Evolutionary conservation across 2,113 vertebrate genomes (phyloP), one percentile per base, ranked within the genome.

Genomic region (Anser cygnoides): DNA sequence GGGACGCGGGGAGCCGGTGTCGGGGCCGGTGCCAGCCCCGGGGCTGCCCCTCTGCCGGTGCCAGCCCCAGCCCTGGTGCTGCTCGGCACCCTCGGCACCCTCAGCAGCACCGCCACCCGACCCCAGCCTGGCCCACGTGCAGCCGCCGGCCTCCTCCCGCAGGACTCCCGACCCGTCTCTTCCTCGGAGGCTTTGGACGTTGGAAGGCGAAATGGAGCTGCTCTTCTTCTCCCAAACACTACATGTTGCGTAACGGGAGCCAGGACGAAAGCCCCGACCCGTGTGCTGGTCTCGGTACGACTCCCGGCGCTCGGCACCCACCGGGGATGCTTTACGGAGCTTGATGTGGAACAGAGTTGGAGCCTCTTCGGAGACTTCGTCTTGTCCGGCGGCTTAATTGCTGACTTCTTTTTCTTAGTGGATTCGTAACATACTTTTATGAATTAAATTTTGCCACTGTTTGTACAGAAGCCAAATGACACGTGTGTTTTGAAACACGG

Each of bases 381-480:
- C 55, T 70, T 54, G 78, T 46, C 89, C 87, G 82, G 62, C 92
- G 70, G 66, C 84, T 92, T 93, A 61, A 57, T 46, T 23, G 8
- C 54, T 95, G 92, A 97, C 88, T 87, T 65, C 6, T 66, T 87
- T 74, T 41, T 37, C 43, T 0, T 82, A 82, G 82, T 95, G 96
- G 94, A 90, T 93, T 81, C 73, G 71, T 93, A 87, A 87, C 88
- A n/a, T 96, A 89, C 92, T 96, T 86, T 63, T 92, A 49, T 95
- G 93, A 97, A 96, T 96, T 96, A 67, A 91, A 93, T 92, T 94
- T 97, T 96, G 89, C 95, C 96, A 95, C 96, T 77, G 23, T 91
- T 96, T 96, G 95, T 96, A 96, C 89, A 87, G 97, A 97, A 97
- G 97, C 97, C 96, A 96, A 97, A 97, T 96, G 94, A 97, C 90